A percentile compares a stretch with the other conserved stretches of the same genome.
Conservation (phyloP, 2,888 invertebrate genomes). For the Encarsia formosa region DNA sequence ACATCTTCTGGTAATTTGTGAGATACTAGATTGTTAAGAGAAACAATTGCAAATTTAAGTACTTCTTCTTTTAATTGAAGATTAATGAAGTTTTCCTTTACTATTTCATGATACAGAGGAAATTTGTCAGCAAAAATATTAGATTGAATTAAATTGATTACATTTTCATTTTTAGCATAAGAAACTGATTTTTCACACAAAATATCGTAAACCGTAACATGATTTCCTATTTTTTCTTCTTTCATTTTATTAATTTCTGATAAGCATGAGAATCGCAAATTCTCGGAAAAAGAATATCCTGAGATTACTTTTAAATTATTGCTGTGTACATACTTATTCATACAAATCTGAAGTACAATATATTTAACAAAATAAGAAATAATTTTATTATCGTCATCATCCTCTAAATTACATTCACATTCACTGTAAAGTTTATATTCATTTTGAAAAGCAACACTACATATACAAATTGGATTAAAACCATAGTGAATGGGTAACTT, state of each 20-base stretch:
- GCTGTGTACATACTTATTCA: conserved; percentile 7
- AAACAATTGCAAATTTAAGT: conserved; percentile 1
- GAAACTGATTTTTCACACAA: conserved; percentile 7
- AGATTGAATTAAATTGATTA: conserved; percentile 5
- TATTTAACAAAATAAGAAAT: conserved; percentile 11
- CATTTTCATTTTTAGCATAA: conserved; percentile 8
- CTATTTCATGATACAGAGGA: conserved; percentile 12
- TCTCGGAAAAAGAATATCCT: background rate
- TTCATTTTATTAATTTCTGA: conserved; percentile 16
- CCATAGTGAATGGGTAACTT: conserved; percentile 13
- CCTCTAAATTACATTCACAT: conserved; percentile 16
- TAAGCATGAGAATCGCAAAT: conserved; percentile 3
- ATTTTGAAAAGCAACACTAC: conserved; percentile 17
- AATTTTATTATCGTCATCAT: conserved; percentile 6
- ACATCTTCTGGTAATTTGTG: conserved; percentile 8
- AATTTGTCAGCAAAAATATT: conserved; percentile 5
- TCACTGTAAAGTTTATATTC: conserved; percentile 14
- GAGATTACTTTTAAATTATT: conserved; percentile 10
- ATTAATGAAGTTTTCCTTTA: conserved; percentile 1
- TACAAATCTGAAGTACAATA: conserved; percentile 2
- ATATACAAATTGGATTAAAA: conserved; percentile 12
- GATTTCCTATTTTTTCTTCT: conserved; percentile 4
- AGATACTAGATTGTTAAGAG: conserved; percentile 2
- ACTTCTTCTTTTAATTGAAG: background rate
- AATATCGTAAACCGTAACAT: conserved; percentile 14